Percentiles rank a stretch among this genome's conserved stretches.
Conservation (phyloP, 2,797 vertebrate genomes). For the Chromobotia macracanthus region DNA sequence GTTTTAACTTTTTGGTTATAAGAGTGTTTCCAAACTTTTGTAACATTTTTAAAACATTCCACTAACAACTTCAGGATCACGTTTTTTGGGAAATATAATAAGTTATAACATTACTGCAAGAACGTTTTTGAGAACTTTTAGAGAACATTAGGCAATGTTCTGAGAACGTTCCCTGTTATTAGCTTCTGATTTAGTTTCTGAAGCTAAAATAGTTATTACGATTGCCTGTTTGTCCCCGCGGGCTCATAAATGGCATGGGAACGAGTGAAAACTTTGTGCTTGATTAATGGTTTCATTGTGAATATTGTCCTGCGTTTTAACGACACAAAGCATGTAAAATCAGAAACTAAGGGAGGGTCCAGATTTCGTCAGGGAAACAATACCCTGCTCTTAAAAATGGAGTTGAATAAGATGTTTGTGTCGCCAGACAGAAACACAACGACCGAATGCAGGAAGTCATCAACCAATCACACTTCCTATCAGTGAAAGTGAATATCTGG, state of each 20-base stretch:
- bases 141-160: no score
- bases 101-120: no score
- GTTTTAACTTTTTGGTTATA: no score
- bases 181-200: no score
- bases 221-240: constrained; percentile 3
- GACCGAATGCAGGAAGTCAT: constrained; percentile 16
- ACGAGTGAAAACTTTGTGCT: constrained; percentile 18
- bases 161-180: constrained; percentile 14
- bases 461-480: constrained; percentile 9
- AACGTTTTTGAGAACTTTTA: no score
- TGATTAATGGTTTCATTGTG: constrained; percentile 51
- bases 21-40: no score
- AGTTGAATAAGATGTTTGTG: constrained; percentile 14
- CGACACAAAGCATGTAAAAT: constrained; percentile 45
- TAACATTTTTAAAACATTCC: no score
- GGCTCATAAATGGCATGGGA: constrained; percentile 13
- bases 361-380: constrained; percentile 31
- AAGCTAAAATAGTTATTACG: constrained; percentile 22
- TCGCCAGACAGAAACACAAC: constrained; percentile 27
- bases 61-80: no score
- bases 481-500: constrained; percentile 16
- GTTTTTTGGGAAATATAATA: no score
- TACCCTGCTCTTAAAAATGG: constrained; percentile 31
- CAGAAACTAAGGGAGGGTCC: constrained; percentile 31
- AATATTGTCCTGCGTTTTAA: constrained; percentile 37